Evolutionary conservation across 2,888 invertebrate species (phyloP), one percentile per base, ranked within the genome.

Genomic region (Chrysolina oricalcia): DNA sequence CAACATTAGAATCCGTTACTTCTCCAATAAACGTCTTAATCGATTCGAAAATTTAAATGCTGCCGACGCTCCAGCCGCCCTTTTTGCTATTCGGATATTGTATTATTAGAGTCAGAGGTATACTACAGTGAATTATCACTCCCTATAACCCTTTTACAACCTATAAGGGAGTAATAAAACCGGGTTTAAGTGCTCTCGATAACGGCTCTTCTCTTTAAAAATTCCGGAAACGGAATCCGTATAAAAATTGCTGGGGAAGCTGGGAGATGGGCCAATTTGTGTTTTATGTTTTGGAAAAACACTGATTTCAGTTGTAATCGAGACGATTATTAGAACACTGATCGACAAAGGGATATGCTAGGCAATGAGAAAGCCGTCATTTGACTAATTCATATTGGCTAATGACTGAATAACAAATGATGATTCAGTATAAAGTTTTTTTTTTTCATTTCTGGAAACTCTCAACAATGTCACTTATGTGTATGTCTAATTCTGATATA

Each of bases 141-240:
- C 85, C 82, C 81, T 81, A 87, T 88, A 89, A 89, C 89, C 88
- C 89, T 89, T 89, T 89, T 88, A 89, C 88, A 86, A 86, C 87
- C 88, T 88, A 87, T 89, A 86, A 86, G 89, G 89, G 89, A 87
- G 86, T 86, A 88, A 89, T 89, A 89, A 89, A 88, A 87, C 86
- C 81, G 86, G 85, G 86, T 87, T 87, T 87, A 88, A 88, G 88
- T 88, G 88, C 87, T 87, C 86, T 86, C 87, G 88, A 87, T 88
- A 88, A 88, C 87, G 87, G 87, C 85, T 77, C 84, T 81, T 82
- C 79, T 83, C 83, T 86, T 86, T 84, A 85, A 86, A 87, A 86
- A 87, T 86, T 86, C 86, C 82, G 83, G 83, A 83, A 86, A 85
- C 85, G 86, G 63, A 71, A 84, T 83, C 76, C 79, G 83, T 84